Base-by-base conservation (phyloP, 2,113 vertebrate genomes). In the Saccopteryx bilineata region DNA sequence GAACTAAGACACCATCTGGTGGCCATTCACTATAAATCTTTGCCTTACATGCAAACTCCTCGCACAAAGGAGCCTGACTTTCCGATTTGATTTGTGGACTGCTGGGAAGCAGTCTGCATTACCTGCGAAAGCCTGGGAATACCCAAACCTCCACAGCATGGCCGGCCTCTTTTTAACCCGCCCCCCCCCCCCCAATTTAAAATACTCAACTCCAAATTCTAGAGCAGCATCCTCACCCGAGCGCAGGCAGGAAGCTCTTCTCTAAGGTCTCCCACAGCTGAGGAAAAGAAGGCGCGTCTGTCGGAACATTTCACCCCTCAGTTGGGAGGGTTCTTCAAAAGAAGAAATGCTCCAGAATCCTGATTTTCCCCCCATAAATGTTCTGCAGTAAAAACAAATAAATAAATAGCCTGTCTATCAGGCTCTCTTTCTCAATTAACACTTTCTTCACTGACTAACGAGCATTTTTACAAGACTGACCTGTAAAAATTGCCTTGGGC, bases 1-100 rank as follows among this genome's bases (percentile, higher is more conserved):
- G 81, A 74, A 50, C 92, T 14, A 69, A 94, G 79, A 58, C 97
- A 76, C 94, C 97, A 87, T 78, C 97, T 97, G 96, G 91, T 97
- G 97, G 97, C 92, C 71, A 0, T n/a, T 93, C 33, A 6, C 87
- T 80, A 84, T 83, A 96, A 94, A 93, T 95, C 94, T 85, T 83
- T 82, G 65, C 52, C 82, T 84, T 31, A 1, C 10, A 52, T 65
- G 78, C 89, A 89, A 76, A 76, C 54, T 72, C 33, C 46, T 50
- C 1, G 39, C 65, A 86, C 94, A 56, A 88, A 95, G 63, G 26
- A 87, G 50, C 21, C 33, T 0, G 3, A 33, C 7, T 60, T 75
- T 81, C 31, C 66, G 79, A 83, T 94, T 52, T 81, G 92, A 91
- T 95, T 46, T 93, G 96, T 4, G 31, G 93, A 46, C 68, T 52